Percentiles rank a stretch among this genome's conserved stretches.
These are phyloP conservation scores for Diaprepes abbreviatus DNA, from an alignment of 2,888 invertebrate species.

Conservation along the genomic window DNA sequence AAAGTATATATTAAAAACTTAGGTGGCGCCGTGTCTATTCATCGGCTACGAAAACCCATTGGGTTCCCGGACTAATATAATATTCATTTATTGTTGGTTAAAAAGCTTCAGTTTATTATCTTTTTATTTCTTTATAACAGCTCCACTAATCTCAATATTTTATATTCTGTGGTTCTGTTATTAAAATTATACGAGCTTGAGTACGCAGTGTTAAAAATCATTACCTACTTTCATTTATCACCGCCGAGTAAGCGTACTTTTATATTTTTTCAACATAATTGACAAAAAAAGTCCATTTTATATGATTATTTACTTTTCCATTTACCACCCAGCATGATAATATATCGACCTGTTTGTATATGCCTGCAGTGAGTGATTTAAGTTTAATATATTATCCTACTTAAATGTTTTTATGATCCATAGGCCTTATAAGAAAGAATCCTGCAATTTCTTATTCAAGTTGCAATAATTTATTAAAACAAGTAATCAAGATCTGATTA, in stretches of 20 bases:
- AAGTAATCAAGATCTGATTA: constrained; percentile 44
- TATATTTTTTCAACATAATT: neutral
- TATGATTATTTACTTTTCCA: constrained; percentile 24
- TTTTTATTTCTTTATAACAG: no score
- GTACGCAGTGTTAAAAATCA: no score
- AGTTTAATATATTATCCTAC: constrained; percentile 41
- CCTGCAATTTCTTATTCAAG: constrained; percentile 36
- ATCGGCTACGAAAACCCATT: no score
- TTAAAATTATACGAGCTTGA: no score
- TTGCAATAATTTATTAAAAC: constrained; percentile 41
- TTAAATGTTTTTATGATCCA: constrained; percentile 33
- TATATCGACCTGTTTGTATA: constrained; percentile 39
- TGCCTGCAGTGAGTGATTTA: constrained; percentile 42
- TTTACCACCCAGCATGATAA: constrained; percentile 46
- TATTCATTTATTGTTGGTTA: no score
- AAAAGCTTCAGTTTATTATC: no score
- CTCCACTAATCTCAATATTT: no score
- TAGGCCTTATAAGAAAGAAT: constrained; percentile 34
- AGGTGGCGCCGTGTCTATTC: no score
- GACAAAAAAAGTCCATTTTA: constrained; percentile 16
- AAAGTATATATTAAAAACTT: no score
- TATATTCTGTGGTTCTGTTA: no score
- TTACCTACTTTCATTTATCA: neutral
- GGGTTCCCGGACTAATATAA: no score
- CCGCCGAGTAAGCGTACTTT: neutral